Evolutionary conservation across 2,113 vertebrate species (phyloP), one percentile per base, ranked within the genome.

Genomic region (Rhinolophus ferrumequinum): DNA sequence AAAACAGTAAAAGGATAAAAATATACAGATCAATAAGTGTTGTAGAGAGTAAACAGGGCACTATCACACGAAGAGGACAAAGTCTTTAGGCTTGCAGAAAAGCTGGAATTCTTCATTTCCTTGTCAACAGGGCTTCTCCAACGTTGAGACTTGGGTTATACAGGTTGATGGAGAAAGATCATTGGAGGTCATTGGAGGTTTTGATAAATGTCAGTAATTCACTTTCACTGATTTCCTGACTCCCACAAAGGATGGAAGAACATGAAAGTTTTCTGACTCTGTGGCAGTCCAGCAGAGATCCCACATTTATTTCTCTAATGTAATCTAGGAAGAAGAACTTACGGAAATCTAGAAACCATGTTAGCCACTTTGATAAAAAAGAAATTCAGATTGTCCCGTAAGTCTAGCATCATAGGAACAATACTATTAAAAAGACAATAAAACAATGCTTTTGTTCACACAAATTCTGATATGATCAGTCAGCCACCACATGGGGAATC

Each of bases 391-490:
- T 19, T 66, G 69, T 50, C 28, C 21, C 2, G 0, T 52, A 93
- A 89, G 47, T 72, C 30, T 44, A 73, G 12, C 4, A 22, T 41
- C 35, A 6, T 8, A 70, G 18, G 95, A 72, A 93, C 60, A 66
- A 93, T 52, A 11, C 21, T 33, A 1, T 30, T 56, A 47, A 84
- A 87, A 28, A 81, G 22, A 81, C 6, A 96, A 47, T 33, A 81
- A 88, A 84, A 84, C 38, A 91, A 94, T 64, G 64, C 24, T 69
- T 92, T 88, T 54, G 76, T 84, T 96, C 87, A 76, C 30, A 72
- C 12, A 62, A 35, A 72, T 84, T 83, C 35, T 50, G 77, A 44
- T 9, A n/a, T 82, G 52, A 66, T 64, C 35, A 69, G 8, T 82
- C 62, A 87, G 67, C 28, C 33, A 33, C 28, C 54, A 70, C n/a